Percentiles rank a stretch among this genome's conserved stretches.
phyloP scores from a whole-genome alignment of 2,888 invertebrate genomes.

The Physocephala rufipes region DNA sequence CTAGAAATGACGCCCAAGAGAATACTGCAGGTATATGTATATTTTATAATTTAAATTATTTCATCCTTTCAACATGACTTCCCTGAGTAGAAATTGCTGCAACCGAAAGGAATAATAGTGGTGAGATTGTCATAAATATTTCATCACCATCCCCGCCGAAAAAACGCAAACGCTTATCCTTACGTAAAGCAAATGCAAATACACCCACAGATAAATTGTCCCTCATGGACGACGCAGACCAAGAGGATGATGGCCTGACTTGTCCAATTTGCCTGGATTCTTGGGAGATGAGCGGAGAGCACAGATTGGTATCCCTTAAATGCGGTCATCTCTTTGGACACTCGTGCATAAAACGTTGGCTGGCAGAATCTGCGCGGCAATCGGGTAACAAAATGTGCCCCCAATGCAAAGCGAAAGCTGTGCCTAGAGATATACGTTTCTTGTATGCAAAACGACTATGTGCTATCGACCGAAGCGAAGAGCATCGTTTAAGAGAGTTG shows the following conservation, averaged over 20 bases:
- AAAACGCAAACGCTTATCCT: conserved; percentile 57
- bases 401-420: conserved; percentile 83
- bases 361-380: conserved; percentile 56
- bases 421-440: conserved; percentile 75
- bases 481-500: conserved; percentile 73
- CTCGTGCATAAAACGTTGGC: conserved; percentile 71
- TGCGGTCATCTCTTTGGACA: conserved; percentile 95
- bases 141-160: conserved; percentile 56
- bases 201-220: conserved; percentile 50
- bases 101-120: conserved; percentile 1
- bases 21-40: not conserved
- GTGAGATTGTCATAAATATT: conserved; percentile 40
- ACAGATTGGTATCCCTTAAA: conserved; percentile 84
- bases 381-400: conserved; percentile 75
- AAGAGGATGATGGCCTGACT: conserved; percentile 75
- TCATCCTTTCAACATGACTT: not conserved
- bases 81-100: conserved; percentile 6
- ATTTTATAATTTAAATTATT: not conserved
- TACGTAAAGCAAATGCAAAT: conserved; percentile 45
- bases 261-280: conserved; percentile 90
- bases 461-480: conserved; percentile 81
- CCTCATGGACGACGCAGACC: conserved; percentile 65
- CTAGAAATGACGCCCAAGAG: not conserved
- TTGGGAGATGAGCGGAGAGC: conserved; percentile 88
- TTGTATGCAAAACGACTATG: conserved; percentile 82